These are phyloP conservation scores for Bryconaethiops microstoma DNA, from an alignment of 2,797 vertebrate species.

Conservation along the genomic window DNA sequence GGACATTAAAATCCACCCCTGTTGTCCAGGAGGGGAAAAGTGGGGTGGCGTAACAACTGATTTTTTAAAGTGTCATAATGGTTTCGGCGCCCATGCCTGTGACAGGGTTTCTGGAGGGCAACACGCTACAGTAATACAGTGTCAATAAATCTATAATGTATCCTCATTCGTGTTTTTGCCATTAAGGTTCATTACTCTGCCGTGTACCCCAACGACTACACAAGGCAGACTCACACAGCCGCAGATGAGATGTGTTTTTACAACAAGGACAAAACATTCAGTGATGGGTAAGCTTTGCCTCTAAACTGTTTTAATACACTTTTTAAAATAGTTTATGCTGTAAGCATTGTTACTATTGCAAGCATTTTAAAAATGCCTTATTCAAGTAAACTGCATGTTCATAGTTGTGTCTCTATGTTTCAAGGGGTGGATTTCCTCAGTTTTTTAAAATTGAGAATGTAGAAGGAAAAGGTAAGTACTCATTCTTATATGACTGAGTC, in stretches of 20 bases:
- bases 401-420: neutral
- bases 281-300: conserved; percentile 15
- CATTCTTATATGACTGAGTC: neutral
- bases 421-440: conserved; percentile 9
- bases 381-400: neutral
- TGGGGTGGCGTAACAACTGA: too few relatives aligned
- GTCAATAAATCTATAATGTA: neutral
- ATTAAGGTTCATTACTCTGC: conserved; percentile 38
- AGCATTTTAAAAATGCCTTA: neutral
- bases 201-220: conserved; percentile 53
- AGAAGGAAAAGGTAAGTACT: neutral
- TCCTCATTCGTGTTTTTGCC: neutral
- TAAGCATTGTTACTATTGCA: neutral
- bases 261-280: conserved; percentile 32
- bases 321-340: neutral
- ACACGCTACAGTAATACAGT: neutral
- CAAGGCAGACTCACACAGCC: conserved; percentile 25
- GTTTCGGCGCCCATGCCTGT: too few relatives aligned
- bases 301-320: neutral
- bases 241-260: conserved; percentile 46
- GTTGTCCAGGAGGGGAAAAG: too few relatives aligned
- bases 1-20: too few relatives aligned
- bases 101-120: neutral
- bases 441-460: conserved; percentile 10
- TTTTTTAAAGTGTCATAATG: too few relatives aligned